Evolutionary conservation across 2,888 invertebrate genomes (phyloP).

Genomic region (Athripsodes cinereus): DNA sequence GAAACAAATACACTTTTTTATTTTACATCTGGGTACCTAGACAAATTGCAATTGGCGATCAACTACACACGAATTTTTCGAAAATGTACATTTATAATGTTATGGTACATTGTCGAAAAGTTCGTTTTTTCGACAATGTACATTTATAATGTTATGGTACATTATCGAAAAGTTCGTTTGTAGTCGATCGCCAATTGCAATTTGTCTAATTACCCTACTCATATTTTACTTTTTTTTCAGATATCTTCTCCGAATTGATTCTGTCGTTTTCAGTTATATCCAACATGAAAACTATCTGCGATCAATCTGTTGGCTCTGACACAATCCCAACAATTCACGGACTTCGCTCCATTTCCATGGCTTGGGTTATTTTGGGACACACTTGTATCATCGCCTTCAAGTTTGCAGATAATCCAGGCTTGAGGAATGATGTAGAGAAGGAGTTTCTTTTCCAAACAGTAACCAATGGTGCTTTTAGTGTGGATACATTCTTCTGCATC

Average conservation of each 20-base stretch:
- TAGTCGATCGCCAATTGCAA: too few relatives aligned
- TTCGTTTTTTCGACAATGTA: too few relatives aligned
- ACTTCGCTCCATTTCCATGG: slow-evolving; percentile 59
- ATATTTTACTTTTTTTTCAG: slow-evolving; percentile 44
- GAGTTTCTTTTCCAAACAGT: slow-evolving; percentile 76
- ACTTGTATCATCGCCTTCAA: slow-evolving; percentile 76
- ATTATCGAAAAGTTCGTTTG: too few relatives aligned
- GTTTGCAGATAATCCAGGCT: slow-evolving; percentile 77
- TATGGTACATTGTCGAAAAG: too few relatives aligned
- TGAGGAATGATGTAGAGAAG: slow-evolving; percentile 64
- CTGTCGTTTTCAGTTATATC: slow-evolving; percentile 74
- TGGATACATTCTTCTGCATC: slow-evolving; percentile 78
- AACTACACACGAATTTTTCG: too few relatives aligned
- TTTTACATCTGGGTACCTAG: too few relatives aligned
- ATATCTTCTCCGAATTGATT: slow-evolving; percentile 59
- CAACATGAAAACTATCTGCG: slow-evolving; percentile 73
- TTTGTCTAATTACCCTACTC: too few relatives aligned
- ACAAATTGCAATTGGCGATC: too few relatives aligned
- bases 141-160: too few relatives aligned
- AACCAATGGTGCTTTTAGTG: slow-evolving; percentile 72
- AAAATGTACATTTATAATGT: too few relatives aligned
- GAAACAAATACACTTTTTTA: too few relatives aligned
- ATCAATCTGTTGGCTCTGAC: slow-evolving; percentile 72
- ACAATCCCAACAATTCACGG: slow-evolving; percentile 73
- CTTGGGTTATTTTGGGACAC: slow-evolving; percentile 68